These are phyloP conservation scores for Manis javanica DNA, from an alignment of 2,797 vertebrate genomes.

Conservation along the genomic window DNA sequence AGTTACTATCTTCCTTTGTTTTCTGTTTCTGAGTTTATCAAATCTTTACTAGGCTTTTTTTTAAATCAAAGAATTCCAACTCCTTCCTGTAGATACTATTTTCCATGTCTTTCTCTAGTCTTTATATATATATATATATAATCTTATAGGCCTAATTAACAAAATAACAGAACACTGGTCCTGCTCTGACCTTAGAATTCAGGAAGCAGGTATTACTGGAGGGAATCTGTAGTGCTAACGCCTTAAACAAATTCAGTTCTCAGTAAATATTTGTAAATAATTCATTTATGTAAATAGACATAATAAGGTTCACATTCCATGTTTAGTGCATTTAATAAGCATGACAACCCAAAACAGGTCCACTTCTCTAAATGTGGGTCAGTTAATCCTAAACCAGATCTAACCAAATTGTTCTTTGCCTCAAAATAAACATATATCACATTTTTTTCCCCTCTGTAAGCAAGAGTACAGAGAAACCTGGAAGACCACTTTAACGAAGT, in stretches of 20 bases:
- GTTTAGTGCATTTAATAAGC: background rate
- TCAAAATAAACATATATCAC: background rate
- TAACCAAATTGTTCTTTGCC: background rate
- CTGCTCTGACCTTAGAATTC: background rate
- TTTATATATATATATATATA: background rate
- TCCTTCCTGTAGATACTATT: background rate
- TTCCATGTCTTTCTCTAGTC: background rate
- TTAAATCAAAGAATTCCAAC: background rate
- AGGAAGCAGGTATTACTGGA: background rate
- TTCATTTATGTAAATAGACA: background rate
- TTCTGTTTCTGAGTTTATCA: background rate
- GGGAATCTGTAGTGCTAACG: accelerated
- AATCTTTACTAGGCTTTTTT: background rate
- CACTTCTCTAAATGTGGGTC: too few relatives aligned
- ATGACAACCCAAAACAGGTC: background rate
- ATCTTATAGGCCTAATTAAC: background rate
- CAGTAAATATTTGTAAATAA: background rate
- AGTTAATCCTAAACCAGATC: background rate
- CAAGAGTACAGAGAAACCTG: background rate
- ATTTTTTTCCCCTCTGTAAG: background rate
- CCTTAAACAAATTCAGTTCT: conserved; percentile 5
- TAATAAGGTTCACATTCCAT: background rate
- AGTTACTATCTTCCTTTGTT: background rate
- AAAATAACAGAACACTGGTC: background rate
- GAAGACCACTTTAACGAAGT: background rate